Conservation (phyloP, 2,888 invertebrate species). For the Eristalis pertinax region DNA sequence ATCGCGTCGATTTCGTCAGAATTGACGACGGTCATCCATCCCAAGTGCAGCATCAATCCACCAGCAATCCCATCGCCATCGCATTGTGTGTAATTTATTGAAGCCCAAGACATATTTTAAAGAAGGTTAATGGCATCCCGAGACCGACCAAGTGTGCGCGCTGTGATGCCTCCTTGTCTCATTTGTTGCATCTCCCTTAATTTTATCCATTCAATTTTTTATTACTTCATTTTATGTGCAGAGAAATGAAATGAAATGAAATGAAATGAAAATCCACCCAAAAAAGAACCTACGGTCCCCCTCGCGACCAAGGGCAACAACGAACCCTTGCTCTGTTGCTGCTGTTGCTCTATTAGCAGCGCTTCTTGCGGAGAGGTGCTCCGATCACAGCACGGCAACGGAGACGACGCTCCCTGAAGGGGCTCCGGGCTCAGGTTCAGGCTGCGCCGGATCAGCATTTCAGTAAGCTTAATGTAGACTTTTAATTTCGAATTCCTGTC, state of each 20-base stretch:
- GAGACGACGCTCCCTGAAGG: too few species aligned
- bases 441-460: neutral
- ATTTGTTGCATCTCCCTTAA: conserved; percentile 45
- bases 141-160: neutral
- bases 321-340: neutral
- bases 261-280: conserved; percentile 24
- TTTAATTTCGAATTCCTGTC: conserved; percentile 51
- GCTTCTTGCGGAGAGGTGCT: conserved; percentile 4
- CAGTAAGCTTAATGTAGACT: conserved; percentile 44
- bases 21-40: neutral
- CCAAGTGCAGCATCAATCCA: neutral
- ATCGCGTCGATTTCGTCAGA: neutral
- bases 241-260: neutral
- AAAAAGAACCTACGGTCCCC: neutral
- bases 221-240: conserved; percentile 44
- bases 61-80: neutral
- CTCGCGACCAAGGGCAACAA: neutral
- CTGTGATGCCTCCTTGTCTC: conserved; percentile 29
- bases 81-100: conserved; percentile 45
- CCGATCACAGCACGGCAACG: neutral
- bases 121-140: conserved; percentile 50
- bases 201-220: conserved; percentile 37
- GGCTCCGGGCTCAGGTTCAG: neutral
- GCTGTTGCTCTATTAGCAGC: conserved; percentile 48
- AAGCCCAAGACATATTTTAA: conserved; percentile 38